Percentiles rank a stretch among this genome's conserved stretches.
phyloP scores from a whole-genome alignment of 2,113 vertebrate genomes.

The Merops nubicus region DNA sequence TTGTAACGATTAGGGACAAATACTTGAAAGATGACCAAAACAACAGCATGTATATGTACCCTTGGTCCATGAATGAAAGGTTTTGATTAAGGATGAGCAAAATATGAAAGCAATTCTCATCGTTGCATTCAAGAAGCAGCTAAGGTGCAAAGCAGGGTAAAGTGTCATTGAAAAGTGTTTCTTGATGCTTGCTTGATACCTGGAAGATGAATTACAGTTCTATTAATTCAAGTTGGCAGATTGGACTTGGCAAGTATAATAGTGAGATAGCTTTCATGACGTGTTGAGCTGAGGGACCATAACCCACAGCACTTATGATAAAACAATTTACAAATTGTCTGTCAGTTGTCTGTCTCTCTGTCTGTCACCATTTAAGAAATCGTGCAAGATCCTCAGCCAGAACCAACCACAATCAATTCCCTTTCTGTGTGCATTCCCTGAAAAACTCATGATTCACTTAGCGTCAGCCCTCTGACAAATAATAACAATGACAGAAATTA shows the following conservation, averaged over 20 bases:
- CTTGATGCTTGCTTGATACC: background rate
- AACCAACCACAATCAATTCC: background rate
- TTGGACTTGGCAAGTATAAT: background rate
- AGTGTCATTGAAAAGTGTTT: background rate
- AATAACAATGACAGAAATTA: background rate
- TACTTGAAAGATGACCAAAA: background rate
- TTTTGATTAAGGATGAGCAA: background rate
- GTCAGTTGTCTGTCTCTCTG: background rate
- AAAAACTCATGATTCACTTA: background rate
- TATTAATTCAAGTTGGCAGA: conserved; percentile 32
- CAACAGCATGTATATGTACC: fast-evolving
- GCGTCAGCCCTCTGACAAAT: background rate
- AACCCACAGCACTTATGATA: conserved; percentile 27
- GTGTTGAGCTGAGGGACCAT: background rate
- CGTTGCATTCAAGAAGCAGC: background rate
- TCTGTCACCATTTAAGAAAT: background rate
- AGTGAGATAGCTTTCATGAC: background rate
- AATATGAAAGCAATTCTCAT: background rate
- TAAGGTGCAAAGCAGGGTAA: background rate
- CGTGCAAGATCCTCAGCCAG: background rate
- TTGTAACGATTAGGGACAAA: background rate
- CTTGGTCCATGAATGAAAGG: background rate
- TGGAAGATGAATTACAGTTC: conserved; percentile 30
- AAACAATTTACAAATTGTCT: conserved; percentile 23
- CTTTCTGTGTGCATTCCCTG: background rate